phyloP scores from a whole-genome alignment of 1,140 invertebrate genomes.

The Adoxophyes honmai region DNA sequence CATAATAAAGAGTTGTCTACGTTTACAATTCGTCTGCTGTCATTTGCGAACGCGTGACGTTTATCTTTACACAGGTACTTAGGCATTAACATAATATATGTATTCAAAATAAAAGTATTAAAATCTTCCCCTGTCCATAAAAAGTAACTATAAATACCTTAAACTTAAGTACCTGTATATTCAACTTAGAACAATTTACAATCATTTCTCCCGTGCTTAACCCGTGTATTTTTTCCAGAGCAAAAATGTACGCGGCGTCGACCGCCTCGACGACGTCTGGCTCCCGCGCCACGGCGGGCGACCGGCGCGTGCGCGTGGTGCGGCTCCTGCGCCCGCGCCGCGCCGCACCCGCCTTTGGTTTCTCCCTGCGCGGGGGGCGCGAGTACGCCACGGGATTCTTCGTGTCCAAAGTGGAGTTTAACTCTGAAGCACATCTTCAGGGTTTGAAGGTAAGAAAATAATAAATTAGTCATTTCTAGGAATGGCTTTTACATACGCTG shows the following conservation, averaged over 20 bases:
- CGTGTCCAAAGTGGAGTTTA: constrained; percentile 91
- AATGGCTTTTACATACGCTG: no score
- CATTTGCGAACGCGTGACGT: no score
- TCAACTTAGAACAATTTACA: no score
- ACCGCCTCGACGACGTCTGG: constrained; percentile 63
- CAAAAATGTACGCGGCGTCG: constrained; percentile 62
- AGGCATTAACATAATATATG: no score
- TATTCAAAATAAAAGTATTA: no score
- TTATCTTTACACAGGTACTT: no score
- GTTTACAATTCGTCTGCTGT: no score
- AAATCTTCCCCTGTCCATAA: no score
- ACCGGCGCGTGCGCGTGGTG: constrained; percentile 63
- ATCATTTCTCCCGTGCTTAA: no score
- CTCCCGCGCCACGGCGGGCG: constrained; percentile 29
- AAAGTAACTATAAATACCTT: no score
- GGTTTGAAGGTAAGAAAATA: constrained; percentile 87
- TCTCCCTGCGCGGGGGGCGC: constrained; percentile 92
- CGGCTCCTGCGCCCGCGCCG: constrained; percentile 64
- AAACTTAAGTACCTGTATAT: no score
- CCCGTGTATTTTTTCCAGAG: constrained; percentile 23
- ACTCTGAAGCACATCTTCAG: constrained; percentile 89
- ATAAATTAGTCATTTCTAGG: neutral
- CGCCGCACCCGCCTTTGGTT: constrained; percentile 81
- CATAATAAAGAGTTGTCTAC: no score
- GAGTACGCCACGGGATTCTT: constrained; percentile 96